These are phyloP conservation scores for Hylaeus anthracinus DNA, from an alignment of 1,140 invertebrate genomes.

Conservation along the genomic window DNA sequence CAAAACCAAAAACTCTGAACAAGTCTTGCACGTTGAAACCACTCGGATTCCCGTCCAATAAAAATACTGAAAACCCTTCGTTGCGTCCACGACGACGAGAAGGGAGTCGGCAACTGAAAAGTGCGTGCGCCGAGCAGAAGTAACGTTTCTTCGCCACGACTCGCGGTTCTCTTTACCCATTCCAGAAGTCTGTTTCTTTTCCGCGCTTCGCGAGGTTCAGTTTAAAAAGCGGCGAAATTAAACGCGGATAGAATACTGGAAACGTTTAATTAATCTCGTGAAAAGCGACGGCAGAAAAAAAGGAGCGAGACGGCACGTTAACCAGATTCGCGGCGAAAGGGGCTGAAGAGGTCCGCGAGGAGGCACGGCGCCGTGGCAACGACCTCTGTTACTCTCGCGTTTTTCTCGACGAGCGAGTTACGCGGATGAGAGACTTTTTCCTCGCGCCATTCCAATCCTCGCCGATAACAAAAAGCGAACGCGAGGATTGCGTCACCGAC, in stretches of 20 bases:
- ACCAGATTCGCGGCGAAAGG: conserved; percentile 3
- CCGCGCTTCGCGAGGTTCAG: neutral
- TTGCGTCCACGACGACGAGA: too few species aligned
- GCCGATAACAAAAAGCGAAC: conserved; percentile 36
- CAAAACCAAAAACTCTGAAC: too few species aligned
- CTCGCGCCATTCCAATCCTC: conserved; percentile 7
- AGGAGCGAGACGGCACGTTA: neutral
- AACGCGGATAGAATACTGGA: neutral
- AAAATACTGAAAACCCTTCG: too few species aligned
- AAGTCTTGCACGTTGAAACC: too few species aligned
- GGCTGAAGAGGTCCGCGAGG: conserved; percentile 1
- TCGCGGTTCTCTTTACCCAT: too few species aligned
- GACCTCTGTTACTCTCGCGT: conserved; percentile 38
- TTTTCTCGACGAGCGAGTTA: conserved; percentile 31
- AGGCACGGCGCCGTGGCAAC: conserved; percentile 31
- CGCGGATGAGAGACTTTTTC: conserved; percentile 31
- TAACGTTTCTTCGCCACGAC: too few species aligned
- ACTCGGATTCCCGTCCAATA: too few species aligned
- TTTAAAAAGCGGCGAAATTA: conserved; percentile 9
- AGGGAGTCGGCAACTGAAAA: too few species aligned
- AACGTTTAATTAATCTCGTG: conserved; percentile 27
- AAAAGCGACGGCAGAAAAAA: neutral
- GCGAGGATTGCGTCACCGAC: conserved; percentile 33
- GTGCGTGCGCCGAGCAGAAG: too few species aligned
- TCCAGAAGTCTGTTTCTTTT: neutral